A percentile compares a stretch with the other conserved stretches of the same genome.
Conservation (phyloP, 2,888 invertebrate species). For the Steinernema scapterisci region DNA sequence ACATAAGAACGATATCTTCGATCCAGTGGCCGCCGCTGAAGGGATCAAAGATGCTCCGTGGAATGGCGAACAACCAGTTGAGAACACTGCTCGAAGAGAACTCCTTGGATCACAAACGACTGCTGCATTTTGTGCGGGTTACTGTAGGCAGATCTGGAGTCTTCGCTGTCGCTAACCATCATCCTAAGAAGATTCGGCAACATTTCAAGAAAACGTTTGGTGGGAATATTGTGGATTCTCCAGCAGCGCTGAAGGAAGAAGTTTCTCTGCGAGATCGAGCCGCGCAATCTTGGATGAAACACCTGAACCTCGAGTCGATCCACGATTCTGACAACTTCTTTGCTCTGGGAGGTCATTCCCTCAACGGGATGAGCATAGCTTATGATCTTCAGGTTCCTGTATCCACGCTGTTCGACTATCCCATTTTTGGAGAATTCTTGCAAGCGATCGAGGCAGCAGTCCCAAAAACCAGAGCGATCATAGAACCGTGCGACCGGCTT, state of each 20-base stretch:
- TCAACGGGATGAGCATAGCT: constrained; percentile 58
- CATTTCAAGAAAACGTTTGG: neutral
- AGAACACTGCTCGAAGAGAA: constrained; percentile 23
- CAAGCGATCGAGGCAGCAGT: neutral
- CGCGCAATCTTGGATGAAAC: constrained; percentile 20
- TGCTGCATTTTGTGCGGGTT: constrained; percentile 16
- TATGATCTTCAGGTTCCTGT: constrained; percentile 36
- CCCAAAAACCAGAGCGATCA: neutral
- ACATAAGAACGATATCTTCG: constrained; percentile 22
- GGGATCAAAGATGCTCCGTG: constrained; percentile 33
- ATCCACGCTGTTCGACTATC: constrained; percentile 48
- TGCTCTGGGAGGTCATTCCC: constrained; percentile 59
- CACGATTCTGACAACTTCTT: constrained; percentile 50
- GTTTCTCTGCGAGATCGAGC: constrained; percentile 5
- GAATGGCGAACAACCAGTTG: neutral
- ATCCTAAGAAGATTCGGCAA: constrained; percentile 30
- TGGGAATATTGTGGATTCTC: neutral
- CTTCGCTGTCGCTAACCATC: constrained; percentile 34
- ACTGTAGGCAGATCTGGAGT: constrained; percentile 1
- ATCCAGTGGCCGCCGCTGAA: constrained; percentile 35
- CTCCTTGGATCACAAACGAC: constrained; percentile 5
- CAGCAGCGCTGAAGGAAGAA: neutral
- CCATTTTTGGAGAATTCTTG: constrained; percentile 46
- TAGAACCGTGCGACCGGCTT: neutral
- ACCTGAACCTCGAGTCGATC: constrained; percentile 33